A percentile compares a stretch with the other conserved stretches of the same genome.
phyloP scores from a whole-genome alignment of 2,113 vertebrate species.

The Sterna hirundo region DNA sequence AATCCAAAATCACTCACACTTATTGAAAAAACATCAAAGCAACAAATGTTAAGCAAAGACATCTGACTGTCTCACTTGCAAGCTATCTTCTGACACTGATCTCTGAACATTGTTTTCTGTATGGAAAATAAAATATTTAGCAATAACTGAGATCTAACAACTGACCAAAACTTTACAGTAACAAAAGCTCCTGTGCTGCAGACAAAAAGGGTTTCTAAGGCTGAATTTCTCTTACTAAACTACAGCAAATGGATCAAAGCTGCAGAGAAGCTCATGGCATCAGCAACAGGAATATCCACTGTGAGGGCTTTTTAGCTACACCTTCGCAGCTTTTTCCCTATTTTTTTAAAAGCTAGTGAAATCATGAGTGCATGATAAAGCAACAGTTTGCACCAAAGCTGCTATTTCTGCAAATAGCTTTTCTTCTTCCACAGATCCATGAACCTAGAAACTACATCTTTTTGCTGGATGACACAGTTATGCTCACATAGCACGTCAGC shows the following conservation, averaged over 20 bases:
- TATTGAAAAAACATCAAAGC: not conserved
- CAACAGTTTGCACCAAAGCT: not conserved
- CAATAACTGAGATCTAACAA: not conserved
- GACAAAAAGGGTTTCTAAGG: not conserved
- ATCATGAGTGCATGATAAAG: not conserved
- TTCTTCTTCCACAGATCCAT: not conserved
- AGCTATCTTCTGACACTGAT: not conserved
- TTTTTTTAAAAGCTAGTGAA: not conserved
- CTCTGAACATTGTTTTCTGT: not conserved
- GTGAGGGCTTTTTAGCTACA: not conserved
- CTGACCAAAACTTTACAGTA: not conserved
- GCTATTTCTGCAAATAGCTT: not conserved
- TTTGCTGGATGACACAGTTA: not conserved
- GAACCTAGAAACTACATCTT: not conserved
- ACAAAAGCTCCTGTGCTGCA: not conserved
- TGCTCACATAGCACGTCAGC: fast-evolving
- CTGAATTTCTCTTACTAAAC: not conserved
- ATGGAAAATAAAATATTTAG: not conserved
- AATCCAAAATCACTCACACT: not conserved
- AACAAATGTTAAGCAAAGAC: not conserved
- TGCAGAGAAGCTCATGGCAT: not conserved
- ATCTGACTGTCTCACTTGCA: not conserved
- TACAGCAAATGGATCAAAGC: not conserved
- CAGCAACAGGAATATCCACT: not conserved
- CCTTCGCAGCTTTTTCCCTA: not conserved